phyloP scores from a whole-genome alignment of 2,797 vertebrate species.

The Acanthopagrus latus region DNA sequence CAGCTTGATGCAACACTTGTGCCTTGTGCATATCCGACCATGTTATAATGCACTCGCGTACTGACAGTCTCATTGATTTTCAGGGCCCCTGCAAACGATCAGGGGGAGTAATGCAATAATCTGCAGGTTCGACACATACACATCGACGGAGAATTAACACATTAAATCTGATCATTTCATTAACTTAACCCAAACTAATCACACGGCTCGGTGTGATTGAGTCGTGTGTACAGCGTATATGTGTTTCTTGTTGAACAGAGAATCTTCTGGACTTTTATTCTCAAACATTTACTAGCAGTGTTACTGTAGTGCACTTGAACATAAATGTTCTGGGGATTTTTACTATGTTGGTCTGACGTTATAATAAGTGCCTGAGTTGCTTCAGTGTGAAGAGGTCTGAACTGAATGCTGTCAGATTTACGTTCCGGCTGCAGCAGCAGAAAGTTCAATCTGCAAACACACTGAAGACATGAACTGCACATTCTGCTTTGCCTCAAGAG shows the following conservation, averaged over 20 bases:
- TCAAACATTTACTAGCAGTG: background rate
- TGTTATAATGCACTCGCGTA: conserved; percentile 65
- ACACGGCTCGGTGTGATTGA: background rate
- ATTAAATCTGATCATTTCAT: background rate
- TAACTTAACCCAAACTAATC: background rate
- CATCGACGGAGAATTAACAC: background rate
- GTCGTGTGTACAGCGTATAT: too few relatives aligned
- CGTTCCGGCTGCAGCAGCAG: background rate
- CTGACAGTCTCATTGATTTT: conserved; percentile 69
- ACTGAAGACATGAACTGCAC: background rate
- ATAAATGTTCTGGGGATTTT: background rate
- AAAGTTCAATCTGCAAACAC: background rate
- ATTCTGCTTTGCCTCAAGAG: background rate
- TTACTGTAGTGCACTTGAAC: background rate
- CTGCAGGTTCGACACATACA: background rate
- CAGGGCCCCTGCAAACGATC: conserved; percentile 15
- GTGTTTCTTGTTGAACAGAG: background rate
- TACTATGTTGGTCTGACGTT: background rate
- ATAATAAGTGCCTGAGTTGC: background rate
- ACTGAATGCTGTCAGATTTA: background rate
- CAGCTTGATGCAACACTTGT: conserved; percentile 36
- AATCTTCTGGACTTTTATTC: background rate
- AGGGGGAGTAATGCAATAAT: conserved; percentile 7
- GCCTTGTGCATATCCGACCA: conserved; percentile 50
- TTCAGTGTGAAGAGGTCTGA: background rate